Conservation (phyloP, 2,888 invertebrate species). For the Phalangium opilio region DNA sequence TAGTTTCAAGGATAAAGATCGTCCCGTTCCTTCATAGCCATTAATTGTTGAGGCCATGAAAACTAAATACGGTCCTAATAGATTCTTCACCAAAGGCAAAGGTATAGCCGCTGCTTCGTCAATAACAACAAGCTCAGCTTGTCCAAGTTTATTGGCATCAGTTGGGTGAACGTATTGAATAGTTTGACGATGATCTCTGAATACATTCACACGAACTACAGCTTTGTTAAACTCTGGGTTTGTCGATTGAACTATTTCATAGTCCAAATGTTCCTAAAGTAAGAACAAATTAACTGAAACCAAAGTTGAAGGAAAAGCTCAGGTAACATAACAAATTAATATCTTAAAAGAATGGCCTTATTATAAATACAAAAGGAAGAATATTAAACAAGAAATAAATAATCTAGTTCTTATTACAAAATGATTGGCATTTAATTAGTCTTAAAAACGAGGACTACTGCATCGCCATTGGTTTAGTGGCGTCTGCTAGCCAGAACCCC, state of each 20-base stretch:
- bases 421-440: too few species aligned
- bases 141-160: slow-evolving; percentile 57
- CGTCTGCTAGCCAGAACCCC: too few species aligned
- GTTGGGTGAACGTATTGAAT: slow-evolving; percentile 94
- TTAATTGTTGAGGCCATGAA: slow-evolving; percentile 94
- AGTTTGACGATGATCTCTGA: slow-evolving; percentile 77
- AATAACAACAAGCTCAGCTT: slow-evolving; percentile 80
- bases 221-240: slow-evolving; percentile 95
- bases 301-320: background rate
- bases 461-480: too few species aligned
- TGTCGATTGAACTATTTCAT: slow-evolving; percentile 81
- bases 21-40: slow-evolving; percentile 95
- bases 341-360: too few species aligned
- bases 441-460: too few species aligned
- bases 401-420: too few species aligned
- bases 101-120: slow-evolving; percentile 99
- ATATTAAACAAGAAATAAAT: slow-evolving; percentile 2
- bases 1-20: slow-evolving; percentile 85
- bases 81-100: slow-evolving; percentile 70
- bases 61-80: slow-evolving; percentile 77
- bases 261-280: slow-evolving; percentile 79
- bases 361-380: slow-evolving; percentile 4
- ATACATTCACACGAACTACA: slow-evolving; percentile 70
- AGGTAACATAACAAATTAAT: slow-evolving; percentile 1
- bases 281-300: slow-evolving; percentile 2